phyloP scores from a whole-genome alignment of 1,140 invertebrate species.

The Tribolium castaneum region DNA sequence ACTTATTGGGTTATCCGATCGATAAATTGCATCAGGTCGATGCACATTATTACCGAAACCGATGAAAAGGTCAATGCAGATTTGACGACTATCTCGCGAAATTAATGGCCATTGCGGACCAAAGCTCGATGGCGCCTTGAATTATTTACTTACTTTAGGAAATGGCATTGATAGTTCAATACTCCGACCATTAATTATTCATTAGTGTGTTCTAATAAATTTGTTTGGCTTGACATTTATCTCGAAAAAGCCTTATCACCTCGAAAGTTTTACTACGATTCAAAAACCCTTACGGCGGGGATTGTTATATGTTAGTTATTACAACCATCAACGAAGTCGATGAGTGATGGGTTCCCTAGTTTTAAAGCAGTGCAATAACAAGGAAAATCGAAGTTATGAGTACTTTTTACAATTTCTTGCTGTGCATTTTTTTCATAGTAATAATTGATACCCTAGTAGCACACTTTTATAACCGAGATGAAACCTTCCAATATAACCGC shows the following conservation, averaged over 20 bases:
- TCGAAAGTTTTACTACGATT: background rate
- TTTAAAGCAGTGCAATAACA: too few relatives aligned
- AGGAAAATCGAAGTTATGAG: too few relatives aligned
- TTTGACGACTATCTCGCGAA: background rate
- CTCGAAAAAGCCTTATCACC: background rate
- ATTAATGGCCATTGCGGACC: background rate
- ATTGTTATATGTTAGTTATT: too few relatives aligned
- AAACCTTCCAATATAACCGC: too few relatives aligned
- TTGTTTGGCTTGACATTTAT: background rate
- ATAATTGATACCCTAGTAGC: too few relatives aligned
- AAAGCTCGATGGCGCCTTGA: slow-evolving; percentile 6
- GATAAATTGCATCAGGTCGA: slow-evolving; percentile 20
- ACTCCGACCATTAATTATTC: slow-evolving; percentile 18
- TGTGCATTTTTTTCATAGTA: too few relatives aligned
- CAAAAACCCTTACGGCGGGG: too few relatives aligned
- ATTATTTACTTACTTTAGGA: slow-evolving; percentile 24
- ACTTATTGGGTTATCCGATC: slow-evolving; percentile 16
- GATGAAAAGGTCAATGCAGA: slow-evolving; percentile 1
- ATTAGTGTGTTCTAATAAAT: background rate
- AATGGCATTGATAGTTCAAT: slow-evolving; percentile 32
- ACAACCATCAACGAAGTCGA: too few relatives aligned
- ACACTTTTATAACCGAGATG: too few relatives aligned
- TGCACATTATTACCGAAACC: background rate
- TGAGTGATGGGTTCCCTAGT: too few relatives aligned
- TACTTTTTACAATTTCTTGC: too few relatives aligned